Conservation (phyloP, 35 echinoderm and acorn worm species). For the Diadema setosum region DNA sequence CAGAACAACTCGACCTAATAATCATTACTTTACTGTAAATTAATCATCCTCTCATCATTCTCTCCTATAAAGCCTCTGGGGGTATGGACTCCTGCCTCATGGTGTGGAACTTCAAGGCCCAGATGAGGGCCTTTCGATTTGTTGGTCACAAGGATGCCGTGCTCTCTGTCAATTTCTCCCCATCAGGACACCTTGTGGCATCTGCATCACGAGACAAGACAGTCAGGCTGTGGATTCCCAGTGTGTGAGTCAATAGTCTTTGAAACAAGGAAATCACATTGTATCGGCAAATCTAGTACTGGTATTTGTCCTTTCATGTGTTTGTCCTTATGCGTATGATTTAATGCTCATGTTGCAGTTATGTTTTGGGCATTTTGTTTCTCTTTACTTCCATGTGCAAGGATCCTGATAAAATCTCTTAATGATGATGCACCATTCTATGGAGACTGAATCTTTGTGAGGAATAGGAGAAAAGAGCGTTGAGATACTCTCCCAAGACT, state of each 20-base stretch:
- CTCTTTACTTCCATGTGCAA: too few relatives aligned
- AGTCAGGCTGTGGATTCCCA: constrained; percentile 97
- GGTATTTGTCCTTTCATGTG: not conserved
- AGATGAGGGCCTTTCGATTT: constrained; percentile 98
- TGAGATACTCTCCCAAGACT: too few relatives aligned
- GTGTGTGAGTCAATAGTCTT: constrained; percentile 99
- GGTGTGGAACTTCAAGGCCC: constrained; percentile 99
- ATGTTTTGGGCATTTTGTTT: not conserved
- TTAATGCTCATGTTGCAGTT: too few relatives aligned
- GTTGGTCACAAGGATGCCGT: constrained; percentile 99
- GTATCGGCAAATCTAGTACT: not conserved
- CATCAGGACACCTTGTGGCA: constrained; percentile 94
- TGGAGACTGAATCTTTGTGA: too few relatives aligned
- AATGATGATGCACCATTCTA: too few relatives aligned
- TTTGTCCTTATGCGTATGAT: too few relatives aligned
- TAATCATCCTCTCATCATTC: too few relatives aligned
- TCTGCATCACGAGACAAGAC: constrained; percentile 93
- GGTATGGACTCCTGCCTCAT: constrained; percentile 96
- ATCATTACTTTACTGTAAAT: too few relatives aligned
- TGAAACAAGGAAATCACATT: too few relatives aligned
- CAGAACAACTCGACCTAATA: too few relatives aligned
- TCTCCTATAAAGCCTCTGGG: constrained; percentile 64
- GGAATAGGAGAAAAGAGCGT: too few relatives aligned
- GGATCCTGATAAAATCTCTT: too few relatives aligned
- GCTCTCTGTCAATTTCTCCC: constrained; percentile 87